Evolutionary conservation across 2,113 vertebrate species (phyloP).

Genomic region (Anoplopoma fimbria): DNA sequence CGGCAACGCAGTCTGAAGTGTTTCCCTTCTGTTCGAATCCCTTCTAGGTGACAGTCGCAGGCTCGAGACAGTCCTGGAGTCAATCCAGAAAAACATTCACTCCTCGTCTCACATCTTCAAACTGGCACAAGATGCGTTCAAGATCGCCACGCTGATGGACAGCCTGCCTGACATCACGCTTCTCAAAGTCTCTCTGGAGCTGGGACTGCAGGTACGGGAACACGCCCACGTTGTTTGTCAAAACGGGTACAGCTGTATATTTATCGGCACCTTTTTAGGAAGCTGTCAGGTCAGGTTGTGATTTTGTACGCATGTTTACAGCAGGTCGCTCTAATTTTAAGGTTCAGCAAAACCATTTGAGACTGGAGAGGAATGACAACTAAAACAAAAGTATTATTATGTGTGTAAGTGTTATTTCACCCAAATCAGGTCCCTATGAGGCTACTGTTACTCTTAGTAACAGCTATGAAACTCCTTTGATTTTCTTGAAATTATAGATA

Average conservation of each 20-base stretch:
- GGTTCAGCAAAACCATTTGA: background rate
- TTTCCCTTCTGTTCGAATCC: slow-evolving; percentile 26
- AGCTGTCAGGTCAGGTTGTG: background rate
- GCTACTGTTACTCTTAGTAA: background rate
- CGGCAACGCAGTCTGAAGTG: background rate
- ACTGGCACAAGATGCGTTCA: slow-evolving; percentile 98
- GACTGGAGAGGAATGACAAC: background rate
- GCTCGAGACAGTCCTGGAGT: slow-evolving; percentile 96
- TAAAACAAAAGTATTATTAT: background rate
- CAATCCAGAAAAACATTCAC: slow-evolving; percentile 99
- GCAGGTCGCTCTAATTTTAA: background rate
- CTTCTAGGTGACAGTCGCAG: slow-evolving; percentile 92
- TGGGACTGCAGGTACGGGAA: slow-evolving; percentile 94
- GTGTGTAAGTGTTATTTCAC: background rate
- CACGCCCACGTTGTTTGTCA: background rate
- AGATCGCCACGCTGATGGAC: slow-evolving; percentile 96
- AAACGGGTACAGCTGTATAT: background rate
- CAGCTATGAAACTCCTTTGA: background rate
- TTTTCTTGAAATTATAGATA: background rate
- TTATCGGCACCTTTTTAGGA: background rate
- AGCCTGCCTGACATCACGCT: slow-evolving; percentile 95
- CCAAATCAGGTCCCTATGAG: background rate
- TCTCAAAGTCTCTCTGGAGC: slow-evolving; percentile 96
- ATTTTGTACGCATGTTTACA: background rate
- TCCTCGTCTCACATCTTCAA: slow-evolving; percentile 97